A percentile compares a stretch with the other conserved stretches of the same genome.
These are phyloP conservation scores for Gouania willdenowi DNA, from an alignment of 2,797 vertebrate species.

Conservation along the genomic window DNA sequence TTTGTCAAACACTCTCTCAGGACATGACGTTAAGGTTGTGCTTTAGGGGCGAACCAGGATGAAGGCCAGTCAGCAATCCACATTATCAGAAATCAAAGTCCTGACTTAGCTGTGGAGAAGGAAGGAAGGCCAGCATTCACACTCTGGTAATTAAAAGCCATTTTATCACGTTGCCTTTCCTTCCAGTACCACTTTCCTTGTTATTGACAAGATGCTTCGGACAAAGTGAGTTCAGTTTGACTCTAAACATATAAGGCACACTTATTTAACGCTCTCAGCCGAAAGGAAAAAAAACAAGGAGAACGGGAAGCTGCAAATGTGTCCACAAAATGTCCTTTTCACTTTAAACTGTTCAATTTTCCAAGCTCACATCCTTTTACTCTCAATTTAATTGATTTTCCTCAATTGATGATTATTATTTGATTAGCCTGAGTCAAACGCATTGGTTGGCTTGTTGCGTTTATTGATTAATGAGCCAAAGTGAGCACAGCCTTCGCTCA, in stretches of 20 bases:
- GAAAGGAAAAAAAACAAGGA: constrained; percentile 57
- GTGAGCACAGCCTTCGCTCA: constrained; percentile 33
- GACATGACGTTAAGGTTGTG: constrained; percentile 73
- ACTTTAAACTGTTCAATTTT: too few relatives aligned
- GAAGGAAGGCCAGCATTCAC: constrained; percentile 78
- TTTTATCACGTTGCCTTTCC: constrained; percentile 82
- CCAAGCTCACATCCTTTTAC: not conserved
- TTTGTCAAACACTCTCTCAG: constrained; percentile 91
- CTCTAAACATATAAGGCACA: constrained; percentile 83
- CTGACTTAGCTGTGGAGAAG: constrained; percentile 75
- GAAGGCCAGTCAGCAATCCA: constrained; percentile 91
- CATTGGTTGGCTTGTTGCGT: constrained; percentile 42
- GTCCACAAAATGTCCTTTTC: too few relatives aligned
- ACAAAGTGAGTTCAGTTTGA: constrained; percentile 81
- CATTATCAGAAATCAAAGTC: constrained; percentile 95
- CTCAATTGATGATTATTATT: constrained; percentile 38
- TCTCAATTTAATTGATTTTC: constrained; percentile 15
- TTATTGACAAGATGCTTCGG: constrained; percentile 82
- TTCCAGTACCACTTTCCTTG: constrained; percentile 65
- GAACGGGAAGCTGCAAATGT: constrained; percentile 31
- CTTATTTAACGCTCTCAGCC: constrained; percentile 82
- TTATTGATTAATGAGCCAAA: constrained; percentile 53
- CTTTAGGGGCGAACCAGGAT: constrained; percentile 75
- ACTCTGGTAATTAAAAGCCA: constrained; percentile 93
- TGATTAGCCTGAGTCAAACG: constrained; percentile 42